These are phyloP conservation scores for Nannoperca australis DNA, from an alignment of 2,797 vertebrate species.

Conservation along the genomic window DNA sequence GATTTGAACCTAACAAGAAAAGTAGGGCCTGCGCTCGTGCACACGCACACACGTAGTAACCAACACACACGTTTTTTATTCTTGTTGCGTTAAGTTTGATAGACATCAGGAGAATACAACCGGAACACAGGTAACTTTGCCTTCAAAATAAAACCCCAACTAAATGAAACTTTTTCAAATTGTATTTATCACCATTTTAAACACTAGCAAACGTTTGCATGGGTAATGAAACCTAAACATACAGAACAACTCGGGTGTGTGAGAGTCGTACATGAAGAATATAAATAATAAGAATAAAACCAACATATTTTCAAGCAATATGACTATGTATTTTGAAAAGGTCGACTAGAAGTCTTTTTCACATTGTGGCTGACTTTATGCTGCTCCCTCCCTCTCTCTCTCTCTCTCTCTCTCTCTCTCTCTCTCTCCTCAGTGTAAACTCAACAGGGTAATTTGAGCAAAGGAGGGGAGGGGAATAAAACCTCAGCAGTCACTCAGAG, in stretches of 20 bases:
- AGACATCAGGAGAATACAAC: neutral
- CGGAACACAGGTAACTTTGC: neutral
- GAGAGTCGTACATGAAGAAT: neutral
- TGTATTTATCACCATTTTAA: neutral
- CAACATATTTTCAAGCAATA: no score
- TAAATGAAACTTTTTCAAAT: neutral
- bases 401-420: neutral
- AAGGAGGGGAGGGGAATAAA: constrained; percentile 24
- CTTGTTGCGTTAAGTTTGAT: neutral
- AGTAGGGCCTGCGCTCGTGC: neutral
- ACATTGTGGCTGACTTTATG: neutral
- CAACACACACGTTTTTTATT: neutral
- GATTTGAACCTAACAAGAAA: neutral
- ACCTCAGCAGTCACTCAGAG: constrained; percentile 45
- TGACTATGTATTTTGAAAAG: constrained; percentile 44
- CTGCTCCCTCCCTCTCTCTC: neutral
- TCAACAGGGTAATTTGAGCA: constrained; percentile 59
- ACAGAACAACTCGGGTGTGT: neutral
- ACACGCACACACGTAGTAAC: neutral
- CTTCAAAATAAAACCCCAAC: constrained; percentile 55
- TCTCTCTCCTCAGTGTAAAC: constrained; percentile 31
- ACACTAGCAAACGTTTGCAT: neutral
- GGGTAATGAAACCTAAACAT: neutral
- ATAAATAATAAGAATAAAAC: neutral
- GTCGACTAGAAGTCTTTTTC: neutral